These are phyloP conservation scores for Pelosia muscerda DNA, from an alignment of 2,888 invertebrate genomes.

Conservation along the genomic window DNA sequence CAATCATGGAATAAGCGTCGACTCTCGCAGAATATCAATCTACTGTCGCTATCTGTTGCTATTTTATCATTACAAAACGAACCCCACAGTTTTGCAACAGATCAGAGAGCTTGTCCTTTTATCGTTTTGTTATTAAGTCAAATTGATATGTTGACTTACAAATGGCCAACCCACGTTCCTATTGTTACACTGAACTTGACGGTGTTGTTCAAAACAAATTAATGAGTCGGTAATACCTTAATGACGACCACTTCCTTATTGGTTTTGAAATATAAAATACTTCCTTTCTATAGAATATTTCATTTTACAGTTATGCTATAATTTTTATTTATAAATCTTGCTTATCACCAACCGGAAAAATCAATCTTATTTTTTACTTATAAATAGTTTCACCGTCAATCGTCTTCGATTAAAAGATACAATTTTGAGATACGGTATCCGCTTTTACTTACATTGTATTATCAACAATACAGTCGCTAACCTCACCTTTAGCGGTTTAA, in stretches of 20 bases:
- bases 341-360: background rate
- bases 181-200: slow-evolving; percentile 48
- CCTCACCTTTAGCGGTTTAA: slow-evolving; percentile 51
- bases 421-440: slow-evolving; percentile 5
- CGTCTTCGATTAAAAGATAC: slow-evolving; percentile 14
- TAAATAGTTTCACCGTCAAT: slow-evolving; percentile 12
- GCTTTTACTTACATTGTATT: slow-evolving; percentile 23
- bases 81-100: slow-evolving; percentile 39
- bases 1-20: background rate
- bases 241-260: slow-evolving; percentile 32
- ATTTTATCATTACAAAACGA: slow-evolving; percentile 30
- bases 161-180: slow-evolving; percentile 58
- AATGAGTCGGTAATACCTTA: slow-evolving; percentile 30
- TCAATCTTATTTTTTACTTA: background rate
- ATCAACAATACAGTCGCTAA: slow-evolving; percentile 28
- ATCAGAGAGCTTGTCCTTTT: slow-evolving; percentile 44
- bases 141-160: slow-evolving; percentile 60
- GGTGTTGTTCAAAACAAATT: slow-evolving; percentile 31
- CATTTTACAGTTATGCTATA: slow-evolving; percentile 11
- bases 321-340: background rate
- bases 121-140: slow-evolving; percentile 44
- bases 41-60: slow-evolving; percentile 27
- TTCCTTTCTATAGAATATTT: slow-evolving; percentile 15
- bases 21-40: slow-evolving; percentile 19
- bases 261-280: slow-evolving; percentile 4